phyloP scores from a whole-genome alignment of 2,113 vertebrate species.

The Apus apus region DNA sequence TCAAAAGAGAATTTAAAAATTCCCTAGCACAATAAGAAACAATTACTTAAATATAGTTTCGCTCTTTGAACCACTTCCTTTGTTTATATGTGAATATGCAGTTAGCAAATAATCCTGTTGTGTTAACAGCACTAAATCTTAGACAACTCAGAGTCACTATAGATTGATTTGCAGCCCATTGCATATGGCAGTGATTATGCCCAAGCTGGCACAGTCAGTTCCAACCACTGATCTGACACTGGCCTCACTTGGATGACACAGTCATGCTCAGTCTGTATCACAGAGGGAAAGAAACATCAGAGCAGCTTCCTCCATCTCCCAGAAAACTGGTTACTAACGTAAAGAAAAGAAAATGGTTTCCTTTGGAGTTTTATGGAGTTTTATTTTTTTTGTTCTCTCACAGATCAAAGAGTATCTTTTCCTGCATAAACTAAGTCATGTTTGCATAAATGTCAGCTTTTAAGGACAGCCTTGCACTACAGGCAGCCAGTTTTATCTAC shows the following conservation, averaged over 20 bases:
- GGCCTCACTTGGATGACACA: neutral
- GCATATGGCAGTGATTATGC: neutral
- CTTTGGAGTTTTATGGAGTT: neutral
- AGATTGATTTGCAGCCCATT: neutral
- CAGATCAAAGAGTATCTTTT: constrained; percentile 25
- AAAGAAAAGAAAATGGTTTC: neutral
- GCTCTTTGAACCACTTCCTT: neutral
- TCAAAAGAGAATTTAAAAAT: neutral
- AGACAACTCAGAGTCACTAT: neutral
- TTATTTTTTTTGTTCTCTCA: neutral
- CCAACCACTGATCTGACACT: constrained; percentile 2
- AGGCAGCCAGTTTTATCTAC: neutral
- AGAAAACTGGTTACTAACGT: neutral
- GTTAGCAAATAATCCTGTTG: neutral
- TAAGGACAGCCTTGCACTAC: neutral
- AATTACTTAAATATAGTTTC: neutral
- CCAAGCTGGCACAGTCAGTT: neutral
- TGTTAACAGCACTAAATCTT: neutral
- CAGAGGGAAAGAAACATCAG: constrained; percentile 31
- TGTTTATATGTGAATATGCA: neutral
- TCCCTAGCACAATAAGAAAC: neutral
- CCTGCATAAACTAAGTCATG: neutral
- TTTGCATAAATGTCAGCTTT: constrained; percentile 22
- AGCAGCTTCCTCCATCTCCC: neutral
- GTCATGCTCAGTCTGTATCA: neutral